Base-by-base conservation (phyloP, 92 coral and sea anemone species). In the Epizoanthus fatuus region DNA sequence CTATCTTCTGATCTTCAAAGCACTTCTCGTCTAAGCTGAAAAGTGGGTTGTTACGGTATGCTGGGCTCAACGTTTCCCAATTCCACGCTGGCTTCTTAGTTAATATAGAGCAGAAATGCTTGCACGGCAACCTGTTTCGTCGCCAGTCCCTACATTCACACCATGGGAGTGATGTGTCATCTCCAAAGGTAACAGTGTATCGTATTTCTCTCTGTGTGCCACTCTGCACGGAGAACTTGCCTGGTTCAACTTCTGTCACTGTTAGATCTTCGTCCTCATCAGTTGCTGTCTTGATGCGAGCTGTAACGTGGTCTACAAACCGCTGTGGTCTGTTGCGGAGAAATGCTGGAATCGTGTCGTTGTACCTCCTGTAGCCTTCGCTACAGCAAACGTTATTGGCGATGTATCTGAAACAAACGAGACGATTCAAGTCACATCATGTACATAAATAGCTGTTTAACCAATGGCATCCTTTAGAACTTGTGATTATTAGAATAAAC, bases 71-170 rank as follows among this genome's bases (percentile, higher is more conserved):
- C 40, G 12, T 67, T 37, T 79, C 70, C 84, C 84, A 79, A 16
- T 42, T 59, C 45, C 29, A 67, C 14, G 71, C 67, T 72, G 69
- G 45, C 17, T 35, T 44, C 40, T 53, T 52, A 7, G 66, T 8
- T 16, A 83, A 83, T 8, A 83, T 51, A 68, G 87, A 64, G 58
- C 88, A 84, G 72, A 84, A 84, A 56, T 84, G 88, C 58, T 84
- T 84, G 69, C 88, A 84, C 65, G 88, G 88, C 12, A 73, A 42
- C 40, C 73, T 58, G 20, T 74, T 72, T n/a, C 72, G 52, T 13
- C 73, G 44, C 87, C 87, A 84, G 49, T 84, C 87, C 2, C 4
- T 13, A 64, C 87, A 84, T 9, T 71, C 71, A 32, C 87, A 84
- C 79, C 87, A 70, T n/a, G 81, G 87, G n/a, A 25, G 76, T n/a